Evolutionary conservation across 2,797 vertebrate genomes (phyloP), one percentile per base, ranked within the genome.

Genomic region (Cephalopachus bancanus): DNA sequence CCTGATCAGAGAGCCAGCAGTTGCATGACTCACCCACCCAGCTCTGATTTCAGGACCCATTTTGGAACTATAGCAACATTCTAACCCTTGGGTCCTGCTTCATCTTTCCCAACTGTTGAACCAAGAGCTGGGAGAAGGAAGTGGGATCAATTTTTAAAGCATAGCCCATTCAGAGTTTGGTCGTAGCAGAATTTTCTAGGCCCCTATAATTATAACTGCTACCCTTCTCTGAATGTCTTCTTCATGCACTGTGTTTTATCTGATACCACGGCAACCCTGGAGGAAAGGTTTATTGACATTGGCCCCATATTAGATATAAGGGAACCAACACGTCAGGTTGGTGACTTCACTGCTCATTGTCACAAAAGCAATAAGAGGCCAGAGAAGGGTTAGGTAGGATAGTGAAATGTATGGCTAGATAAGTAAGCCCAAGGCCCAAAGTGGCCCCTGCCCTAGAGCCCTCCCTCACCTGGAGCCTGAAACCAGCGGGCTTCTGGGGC

Each of bases 61-160:
- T 94, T 59, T 53, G 55, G 79, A 94, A 19, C 76, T 69, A 5
- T 16, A n/a, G n/a, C n/a, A 49, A 49, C 55, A 62, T 59, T 60
- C 30, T 44, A 3, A 92, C 19, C 3, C 24, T 12, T 72, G 57
- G 12, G 24, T 59, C 67, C 20, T 80, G 55, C 55, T 53, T 95
- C 51, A 22, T 37, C 88, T 76, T 92, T 62, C 60, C 83, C 64
- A 78, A 92, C 53, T 88, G 57, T 65, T 59, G 49, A 86, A 51
- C 55, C 22, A 22, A 28, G 74, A 44, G 10, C 51, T 30, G 11
- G 60, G 53, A 22, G 75, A 67, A 26, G 17, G 19, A 26, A 15
- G 15, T 44, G 65, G 33, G 12, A 26, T 78, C 78, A 26, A 15
- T 60, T 30, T 95, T 30, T 53, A 85, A 64, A 37, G n/a, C 15